Conservation (phyloP, 2,888 invertebrate species). For the Eurytoma californica region DNA sequence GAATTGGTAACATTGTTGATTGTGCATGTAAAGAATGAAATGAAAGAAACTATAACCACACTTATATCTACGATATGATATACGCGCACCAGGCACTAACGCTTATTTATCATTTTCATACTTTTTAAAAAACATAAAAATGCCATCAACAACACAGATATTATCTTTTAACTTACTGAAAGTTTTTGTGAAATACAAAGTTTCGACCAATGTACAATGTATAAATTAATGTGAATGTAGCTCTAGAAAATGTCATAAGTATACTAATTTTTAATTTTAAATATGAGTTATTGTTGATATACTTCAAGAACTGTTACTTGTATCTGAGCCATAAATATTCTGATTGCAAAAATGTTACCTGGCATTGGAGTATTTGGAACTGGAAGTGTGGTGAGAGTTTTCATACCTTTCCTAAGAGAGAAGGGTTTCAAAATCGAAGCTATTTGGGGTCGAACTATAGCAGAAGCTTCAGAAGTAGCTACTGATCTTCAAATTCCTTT, state of each 20-base stretch:
- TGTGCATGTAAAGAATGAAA: conserved; percentile 10
- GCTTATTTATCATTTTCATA: background rate
- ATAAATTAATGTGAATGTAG: background rate
- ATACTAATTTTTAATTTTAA: background rate
- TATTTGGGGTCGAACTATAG: conserved; percentile 92
- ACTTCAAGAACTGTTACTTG: background rate
- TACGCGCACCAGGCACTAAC: background rate
- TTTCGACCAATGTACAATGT: background rate
- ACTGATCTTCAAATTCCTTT: conserved; percentile 90
- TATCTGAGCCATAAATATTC: conserved; percentile 6
- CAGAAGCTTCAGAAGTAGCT: conserved; percentile 87
- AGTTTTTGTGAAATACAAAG: background rate
- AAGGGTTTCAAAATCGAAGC: conserved; percentile 96
- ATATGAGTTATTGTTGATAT: background rate
- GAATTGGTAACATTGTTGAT: conserved; percentile 33
- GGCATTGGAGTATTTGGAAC: conserved; percentile 97
- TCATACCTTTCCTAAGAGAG: conserved; percentile 91
- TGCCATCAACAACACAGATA: background rate
- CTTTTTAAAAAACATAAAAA: conserved; percentile 3
- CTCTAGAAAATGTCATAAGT: conserved; percentile 4
- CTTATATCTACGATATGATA: background rate
- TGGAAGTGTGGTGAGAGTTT: conserved; percentile 88
- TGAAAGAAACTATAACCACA: conserved; percentile 22
- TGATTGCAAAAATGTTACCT: conserved; percentile 82
- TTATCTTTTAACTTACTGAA: background rate